Base-by-base conservation (phyloP, 2,797 vertebrate species). In the Microchirus variegatus region DNA sequence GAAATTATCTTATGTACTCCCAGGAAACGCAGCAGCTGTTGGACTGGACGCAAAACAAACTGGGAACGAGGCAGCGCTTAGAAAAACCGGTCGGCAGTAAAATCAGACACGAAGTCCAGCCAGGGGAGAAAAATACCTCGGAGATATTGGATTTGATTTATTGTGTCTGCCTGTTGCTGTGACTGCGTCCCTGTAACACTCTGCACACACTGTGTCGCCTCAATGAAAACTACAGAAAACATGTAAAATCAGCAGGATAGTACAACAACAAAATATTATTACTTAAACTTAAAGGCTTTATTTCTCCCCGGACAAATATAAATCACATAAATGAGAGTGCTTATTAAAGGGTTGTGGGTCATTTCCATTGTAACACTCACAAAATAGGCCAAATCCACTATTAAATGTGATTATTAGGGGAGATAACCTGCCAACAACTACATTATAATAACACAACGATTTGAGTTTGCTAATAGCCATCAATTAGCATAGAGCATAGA, bases 11-110 rank as follows among this genome's bases (percentile, higher is more conserved):
- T 75, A 85, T 82, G 78, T 70, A 49, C 70, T 64, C 53, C 46
- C 70, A 80, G 70, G 81, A 78, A 83, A 73, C 49, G 16, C 63
- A 67, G 55, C 84, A 81, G 74, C 86, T 85, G 76, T 54, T 62
- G 59, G 65, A 54, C 36, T 64, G 59, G 59, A 63, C 5, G 7
- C 31, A 31, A 67, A 44, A 61, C 36, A 47, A 61, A 53, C 64
- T 76, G 63, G 46, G 67, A 61, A 64, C 53, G 36, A 64, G 62
- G 60, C 67, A 48, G 58, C 47, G 42, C 42, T 40, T 46, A 53
- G 63, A 41, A 56, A 56, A 56, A 56, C 49, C 13, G 42, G 31
- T 63, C 48, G 3, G 42, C 61, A 36, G 38, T 2, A 14, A 26
- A 22, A 57, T 42, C 41, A 42, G 41, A 40, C 12, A 17, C 13